Conservation (phyloP, 1,140 invertebrate genomes). For the Ooceraea biroi region DNA sequence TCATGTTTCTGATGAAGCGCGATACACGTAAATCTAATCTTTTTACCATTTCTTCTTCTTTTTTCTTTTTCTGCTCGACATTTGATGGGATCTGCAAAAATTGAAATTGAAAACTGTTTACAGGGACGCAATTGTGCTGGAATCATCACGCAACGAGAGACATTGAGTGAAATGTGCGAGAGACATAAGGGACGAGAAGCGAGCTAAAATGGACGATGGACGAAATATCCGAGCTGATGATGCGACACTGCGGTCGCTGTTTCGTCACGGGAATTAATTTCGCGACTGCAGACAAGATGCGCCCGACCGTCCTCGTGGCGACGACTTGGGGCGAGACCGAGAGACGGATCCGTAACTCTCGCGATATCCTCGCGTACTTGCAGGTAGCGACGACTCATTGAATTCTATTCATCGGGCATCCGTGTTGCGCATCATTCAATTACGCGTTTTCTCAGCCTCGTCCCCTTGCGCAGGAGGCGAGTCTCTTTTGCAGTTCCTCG, state of each 20-base stretch:
- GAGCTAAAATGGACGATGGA: neutral
- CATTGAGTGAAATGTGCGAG: too few species aligned
- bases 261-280: conserved; percentile 42
- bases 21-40: neutral
- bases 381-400: conserved; percentile 59
- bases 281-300: conserved; percentile 27
- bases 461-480: neutral
- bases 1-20: neutral
- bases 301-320: conserved; percentile 24
- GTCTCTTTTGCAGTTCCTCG: conserved; percentile 43
- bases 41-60: neutral
- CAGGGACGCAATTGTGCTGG: neutral
- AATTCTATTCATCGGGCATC: conserved; percentile 71
- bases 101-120: too few species aligned
- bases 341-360: conserved; percentile 26
- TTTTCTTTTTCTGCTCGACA: neutral
- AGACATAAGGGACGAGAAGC: too few species aligned
- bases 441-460: conserved; percentile 51
- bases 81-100: too few species aligned
- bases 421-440: conserved; percentile 65
- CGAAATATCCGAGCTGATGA: neutral
- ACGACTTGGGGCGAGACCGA: conserved; percentile 3
- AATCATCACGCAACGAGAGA: neutral
- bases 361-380: conserved; percentile 39
- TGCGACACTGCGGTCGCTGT: neutral